phyloP scores from a whole-genome alignment of 2,888 invertebrate genomes.

The Buathra laborator region DNA sequence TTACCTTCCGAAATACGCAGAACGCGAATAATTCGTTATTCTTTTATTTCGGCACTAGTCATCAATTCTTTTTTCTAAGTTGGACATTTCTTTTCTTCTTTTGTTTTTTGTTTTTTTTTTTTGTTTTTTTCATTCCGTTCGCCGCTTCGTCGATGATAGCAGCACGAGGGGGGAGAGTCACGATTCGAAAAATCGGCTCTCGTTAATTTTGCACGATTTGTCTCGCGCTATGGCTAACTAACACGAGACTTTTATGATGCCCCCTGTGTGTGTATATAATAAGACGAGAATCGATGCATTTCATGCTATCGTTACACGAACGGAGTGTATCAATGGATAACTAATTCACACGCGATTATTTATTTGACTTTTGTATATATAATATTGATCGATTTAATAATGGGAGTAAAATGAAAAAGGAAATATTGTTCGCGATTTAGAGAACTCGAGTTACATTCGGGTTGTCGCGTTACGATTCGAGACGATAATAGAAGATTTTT shows the following conservation, averaged over 20 bases:
- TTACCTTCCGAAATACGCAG: conserved; percentile 61
- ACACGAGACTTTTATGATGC: neutral
- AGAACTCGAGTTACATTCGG: neutral
- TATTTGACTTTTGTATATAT: conserved; percentile 82
- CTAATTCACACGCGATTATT: conserved; percentile 75
- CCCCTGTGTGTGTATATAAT: conserved; percentile 50
- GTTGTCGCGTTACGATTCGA: conserved; percentile 38
- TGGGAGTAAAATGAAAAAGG: conserved; percentile 70
- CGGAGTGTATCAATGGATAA: conserved; percentile 24
- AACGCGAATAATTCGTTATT: conserved; percentile 64
- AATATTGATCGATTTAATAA: conserved; percentile 63
- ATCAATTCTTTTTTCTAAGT: conserved; percentile 62
- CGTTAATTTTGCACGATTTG: conserved; percentile 2
- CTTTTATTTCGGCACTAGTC: conserved; percentile 76
- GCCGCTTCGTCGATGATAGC: conserved; percentile 12
- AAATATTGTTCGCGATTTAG: conserved; percentile 74
- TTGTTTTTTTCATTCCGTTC: conserved; percentile 3
- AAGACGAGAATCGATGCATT: conserved; percentile 7
- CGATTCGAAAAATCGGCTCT: neutral
- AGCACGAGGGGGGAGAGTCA: neutral
- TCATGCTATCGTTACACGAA: neutral
- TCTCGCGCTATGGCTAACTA: conserved; percentile 35
- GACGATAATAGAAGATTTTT: conserved; percentile 66
- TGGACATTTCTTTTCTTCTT: conserved; percentile 2
- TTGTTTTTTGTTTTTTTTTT: conserved; percentile 15